These are phyloP conservation scores for Adrianichthys oophorus DNA, from an alignment of 2,797 vertebrate species.

Conservation along the genomic window DNA sequence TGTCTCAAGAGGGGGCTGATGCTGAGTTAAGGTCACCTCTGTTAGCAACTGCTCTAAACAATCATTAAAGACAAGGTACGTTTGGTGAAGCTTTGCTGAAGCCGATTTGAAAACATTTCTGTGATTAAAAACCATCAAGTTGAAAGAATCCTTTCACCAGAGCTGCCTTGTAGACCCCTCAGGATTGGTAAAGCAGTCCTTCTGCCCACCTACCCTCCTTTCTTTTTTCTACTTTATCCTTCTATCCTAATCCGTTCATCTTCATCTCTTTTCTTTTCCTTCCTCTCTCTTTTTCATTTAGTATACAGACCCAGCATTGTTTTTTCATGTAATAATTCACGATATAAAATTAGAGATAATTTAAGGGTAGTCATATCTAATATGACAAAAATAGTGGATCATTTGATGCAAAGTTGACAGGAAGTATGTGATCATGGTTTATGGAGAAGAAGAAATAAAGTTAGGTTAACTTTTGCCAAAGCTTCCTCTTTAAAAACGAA, in stretches of 20 bases:
- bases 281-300: neutral
- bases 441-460: no score
- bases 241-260: slow-evolving; percentile 68
- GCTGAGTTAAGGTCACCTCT: slow-evolving; percentile 42
- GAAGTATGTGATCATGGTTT: no score
- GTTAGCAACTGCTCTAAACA: slow-evolving; percentile 41
- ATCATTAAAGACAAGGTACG: slow-evolving; percentile 45
- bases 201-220: slow-evolving; percentile 1
- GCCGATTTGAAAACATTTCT: slow-evolving; percentile 18
- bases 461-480: no score
- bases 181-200: slow-evolving; percentile 13
- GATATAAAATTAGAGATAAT: no score
- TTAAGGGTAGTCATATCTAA: no score
- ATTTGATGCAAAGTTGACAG: no score
- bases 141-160: slow-evolving; percentile 11
- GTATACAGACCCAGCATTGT: no score
- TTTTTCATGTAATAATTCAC: no score
- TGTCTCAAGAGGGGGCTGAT: slow-evolving; percentile 60
- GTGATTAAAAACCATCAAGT: slow-evolving; percentile 3
- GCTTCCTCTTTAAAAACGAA: no score
- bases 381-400: no score
- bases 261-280: slow-evolving; percentile 77
- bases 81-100: slow-evolving; percentile 14
- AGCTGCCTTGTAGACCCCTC: slow-evolving; percentile 4
- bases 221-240: slow-evolving; percentile 6